Evolutionary conservation across 2,113 vertebrate genomes (phyloP).

Genomic region (Ictalurus furcatus): DNA sequence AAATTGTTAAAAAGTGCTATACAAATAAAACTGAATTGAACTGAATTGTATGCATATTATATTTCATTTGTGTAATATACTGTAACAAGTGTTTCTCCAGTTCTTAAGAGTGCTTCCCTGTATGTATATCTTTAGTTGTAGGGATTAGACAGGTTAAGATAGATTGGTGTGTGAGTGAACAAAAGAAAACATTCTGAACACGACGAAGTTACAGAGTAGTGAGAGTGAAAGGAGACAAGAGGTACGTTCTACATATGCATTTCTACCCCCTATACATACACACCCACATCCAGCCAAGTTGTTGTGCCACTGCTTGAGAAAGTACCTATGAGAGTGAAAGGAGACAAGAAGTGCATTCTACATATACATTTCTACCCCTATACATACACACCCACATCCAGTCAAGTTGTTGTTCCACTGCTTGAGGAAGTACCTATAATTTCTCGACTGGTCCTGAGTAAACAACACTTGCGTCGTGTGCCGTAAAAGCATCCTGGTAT

Average conservation of each 20-base stretch:
- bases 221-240: background rate
- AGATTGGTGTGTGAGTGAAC: background rate
- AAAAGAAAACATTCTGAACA: background rate
- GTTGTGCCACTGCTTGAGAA: slow-evolving; percentile 55
- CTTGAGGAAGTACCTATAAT: slow-evolving; percentile 52
- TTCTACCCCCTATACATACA: background rate
- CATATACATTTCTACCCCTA: too few species aligned
- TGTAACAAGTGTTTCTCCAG: background rate
- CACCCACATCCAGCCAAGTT: slow-evolving; percentile 31
- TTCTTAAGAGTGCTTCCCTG: background rate
- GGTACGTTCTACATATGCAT: background rate
- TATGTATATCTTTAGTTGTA: background rate
- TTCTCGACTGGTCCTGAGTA: slow-evolving; percentile 25
- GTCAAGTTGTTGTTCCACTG: slow-evolving; percentile 51
- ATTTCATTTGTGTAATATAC: background rate
- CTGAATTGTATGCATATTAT: background rate
- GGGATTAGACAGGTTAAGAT: background rate
- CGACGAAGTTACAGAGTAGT: background rate
- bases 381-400: slow-evolving; percentile 19
- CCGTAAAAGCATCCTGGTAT: slow-evolving; percentile 28
- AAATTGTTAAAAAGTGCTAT: too few species aligned
- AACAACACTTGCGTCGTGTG: slow-evolving; percentile 23
- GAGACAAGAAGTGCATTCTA: background rate
- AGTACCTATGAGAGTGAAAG: slow-evolving; percentile 38
- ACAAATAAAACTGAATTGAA: too few species aligned